These are phyloP conservation scores for Pseudoips prasinana DNA, from an alignment of 2,888 invertebrate genomes.

Conservation along the genomic window DNA sequence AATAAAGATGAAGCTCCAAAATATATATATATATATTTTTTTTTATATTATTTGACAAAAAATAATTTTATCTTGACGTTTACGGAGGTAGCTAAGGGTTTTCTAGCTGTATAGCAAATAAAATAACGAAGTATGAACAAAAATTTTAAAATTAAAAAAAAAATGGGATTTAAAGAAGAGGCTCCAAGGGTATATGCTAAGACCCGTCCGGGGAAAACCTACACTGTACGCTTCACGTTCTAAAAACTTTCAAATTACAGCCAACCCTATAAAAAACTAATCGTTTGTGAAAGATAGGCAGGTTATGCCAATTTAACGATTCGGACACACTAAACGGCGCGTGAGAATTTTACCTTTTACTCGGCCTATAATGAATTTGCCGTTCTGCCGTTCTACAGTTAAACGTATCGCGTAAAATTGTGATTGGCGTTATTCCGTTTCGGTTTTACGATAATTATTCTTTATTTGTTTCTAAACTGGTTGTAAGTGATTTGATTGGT, in stretches of 20 bases:
- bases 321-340: constrained; percentile 28
- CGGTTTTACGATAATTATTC: constrained; percentile 18
- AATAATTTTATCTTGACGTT: too few species aligned
- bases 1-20: too few species aligned
- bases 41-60: too few species aligned
- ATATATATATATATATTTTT: too few species aligned
- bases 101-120: too few species aligned
- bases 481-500: constrained; percentile 3
- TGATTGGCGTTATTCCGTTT: constrained; percentile 17
- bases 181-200: too few species aligned
- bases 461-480: constrained; percentile 9
- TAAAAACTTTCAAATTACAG: not conserved
- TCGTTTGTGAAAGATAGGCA: constrained; percentile 35
- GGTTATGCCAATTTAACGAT: constrained; percentile 39
- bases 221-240: too few species aligned
- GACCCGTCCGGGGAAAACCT: too few species aligned
- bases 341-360: constrained; percentile 40
- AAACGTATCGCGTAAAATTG: constrained; percentile 23
- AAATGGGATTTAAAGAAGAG: too few species aligned
- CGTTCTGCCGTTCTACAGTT: constrained; percentile 14
- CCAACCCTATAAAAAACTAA: constrained; percentile 27
- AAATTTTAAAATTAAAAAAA: too few species aligned
- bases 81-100: too few species aligned
- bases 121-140: too few species aligned
- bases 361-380: constrained; percentile 17